Percentiles rank a stretch among this genome's conserved stretches.
These are phyloP conservation scores for Eulemur albifrons DNA, from an alignment of 2,797 vertebrate genomes.

Conservation along the genomic window DNA sequence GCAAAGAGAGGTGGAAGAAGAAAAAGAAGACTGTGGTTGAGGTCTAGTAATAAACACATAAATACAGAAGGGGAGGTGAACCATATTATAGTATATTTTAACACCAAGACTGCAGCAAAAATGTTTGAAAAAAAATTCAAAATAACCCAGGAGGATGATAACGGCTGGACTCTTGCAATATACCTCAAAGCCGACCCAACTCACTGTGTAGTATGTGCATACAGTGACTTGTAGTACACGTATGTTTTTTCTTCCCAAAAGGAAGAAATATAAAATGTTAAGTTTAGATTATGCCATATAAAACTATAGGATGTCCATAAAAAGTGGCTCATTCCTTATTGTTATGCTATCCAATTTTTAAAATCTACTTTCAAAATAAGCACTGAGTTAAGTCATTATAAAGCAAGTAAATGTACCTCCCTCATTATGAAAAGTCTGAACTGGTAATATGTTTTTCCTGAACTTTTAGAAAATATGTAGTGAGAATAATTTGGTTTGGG, in stretches of 20 bases:
- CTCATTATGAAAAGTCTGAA: neutral
- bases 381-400: neutral
- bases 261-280: constrained; percentile 49
- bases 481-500: constrained; percentile 36
- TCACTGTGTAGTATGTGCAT: neutral
- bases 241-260: neutral
- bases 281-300: constrained; percentile 44
- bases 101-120: constrained; percentile 76
- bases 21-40: constrained; percentile 81
- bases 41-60: constrained; percentile 82
- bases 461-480: constrained; percentile 55
- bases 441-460: neutral
- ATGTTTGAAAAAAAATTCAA: constrained; percentile 75
- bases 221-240: neutral
- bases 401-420: neutral
- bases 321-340: constrained; percentile 59
- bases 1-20: constrained; percentile 83
- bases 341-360: constrained; percentile 16
- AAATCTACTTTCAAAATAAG: constrained; percentile 64
- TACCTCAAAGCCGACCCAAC: constrained; percentile 18
- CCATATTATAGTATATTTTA: neutral
- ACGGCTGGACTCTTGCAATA: constrained; percentile 34
- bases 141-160: constrained; percentile 62
- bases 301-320: constrained; percentile 50
- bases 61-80: constrained; percentile 81